Base-by-base conservation (phyloP, 2,797 vertebrate genomes). In the Orientallactaga sibirica region DNA sequence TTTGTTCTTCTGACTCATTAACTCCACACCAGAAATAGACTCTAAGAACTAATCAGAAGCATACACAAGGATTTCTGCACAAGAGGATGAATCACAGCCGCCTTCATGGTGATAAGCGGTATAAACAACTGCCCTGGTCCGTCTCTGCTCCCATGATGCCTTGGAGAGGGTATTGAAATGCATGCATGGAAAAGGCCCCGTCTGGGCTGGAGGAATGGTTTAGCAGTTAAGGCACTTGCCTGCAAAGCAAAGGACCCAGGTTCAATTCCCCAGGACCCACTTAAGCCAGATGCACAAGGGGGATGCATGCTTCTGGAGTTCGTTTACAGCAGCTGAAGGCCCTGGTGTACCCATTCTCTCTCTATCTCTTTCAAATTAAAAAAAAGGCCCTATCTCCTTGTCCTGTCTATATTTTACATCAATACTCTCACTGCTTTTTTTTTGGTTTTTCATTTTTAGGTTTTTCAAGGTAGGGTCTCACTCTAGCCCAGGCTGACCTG, bases 21-120 rank as follows among this genome's bases (percentile, higher is more conserved):
- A 92, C 83, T 92, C 76, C 20, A 80, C 15, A 86, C 62, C 86
- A 96, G 76, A 92, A 94, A 93, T 76, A 93, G 68, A 84, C 62
- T 83, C 71, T 77, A 58, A 93, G 78, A 92, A 85, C 22, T 62
- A 83, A 86, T 76, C 62, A 64, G 76, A 90, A 88, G 76, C 55
- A 29, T 24, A 48, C 82, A 48, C 20, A 15, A 73, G 83, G 92
- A 62, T 95, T 33, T 88, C 61, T 70, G 52, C 24, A 0, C 71
- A 71, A 71, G 41, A 78, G 25, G 22, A n/a, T 93, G 89, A 90
- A 64, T 80, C 79, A 67, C 20, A 16, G n/a, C 5, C 7, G 7
- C 70, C 66, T 81, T 79, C 41, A 27, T 3, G 20, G 27, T 8
- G 67, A 52, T 48, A n/a, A 89, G 73, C 86, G 29, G 27, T 19